A percentile compares a stretch with the other conserved stretches of the same genome.
Evolutionary conservation across 2,113 vertebrate genomes (phyloP).

Genomic region (Centropristis striata): DNA sequence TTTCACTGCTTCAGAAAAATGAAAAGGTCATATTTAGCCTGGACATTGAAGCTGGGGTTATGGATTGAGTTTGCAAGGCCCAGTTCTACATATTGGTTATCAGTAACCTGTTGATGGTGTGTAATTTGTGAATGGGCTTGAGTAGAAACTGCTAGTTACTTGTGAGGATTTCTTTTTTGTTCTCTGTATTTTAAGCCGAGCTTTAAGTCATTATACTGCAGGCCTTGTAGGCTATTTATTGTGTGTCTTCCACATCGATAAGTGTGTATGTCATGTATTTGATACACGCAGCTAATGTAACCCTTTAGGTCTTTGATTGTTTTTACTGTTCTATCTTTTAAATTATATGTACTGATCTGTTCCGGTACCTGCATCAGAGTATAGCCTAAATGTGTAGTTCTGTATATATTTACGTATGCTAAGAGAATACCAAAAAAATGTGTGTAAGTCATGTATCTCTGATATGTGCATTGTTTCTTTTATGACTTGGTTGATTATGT

Average conservation of each 20-base stretch:
- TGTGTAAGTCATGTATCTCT: background rate
- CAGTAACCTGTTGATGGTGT: background rate
- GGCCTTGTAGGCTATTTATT: background rate
- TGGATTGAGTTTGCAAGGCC: too few species aligned
- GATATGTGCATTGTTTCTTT: slow-evolving; percentile 1
- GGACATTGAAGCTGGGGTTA: background rate
- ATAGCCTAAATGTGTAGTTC: background rate
- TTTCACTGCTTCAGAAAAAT: background rate
- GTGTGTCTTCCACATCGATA: background rate
- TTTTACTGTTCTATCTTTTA: background rate
- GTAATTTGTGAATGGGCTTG: background rate
- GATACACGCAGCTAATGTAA: background rate
- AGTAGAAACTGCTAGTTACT: background rate
- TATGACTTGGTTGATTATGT: background rate
- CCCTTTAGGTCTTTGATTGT: background rate
- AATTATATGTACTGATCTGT: background rate
- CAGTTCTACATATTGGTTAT: background rate
- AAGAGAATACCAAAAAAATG: background rate
- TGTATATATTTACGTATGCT: background rate
- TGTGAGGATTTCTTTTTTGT: background rate
- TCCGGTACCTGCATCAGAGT: background rate
- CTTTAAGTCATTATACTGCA: background rate
- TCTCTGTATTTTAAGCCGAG: too few species aligned
- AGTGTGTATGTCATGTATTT: background rate
- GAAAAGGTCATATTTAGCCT: background rate